Evolutionary conservation across 2,113 vertebrate genomes (phyloP).

Genomic region (Clarias batrachus): DNA sequence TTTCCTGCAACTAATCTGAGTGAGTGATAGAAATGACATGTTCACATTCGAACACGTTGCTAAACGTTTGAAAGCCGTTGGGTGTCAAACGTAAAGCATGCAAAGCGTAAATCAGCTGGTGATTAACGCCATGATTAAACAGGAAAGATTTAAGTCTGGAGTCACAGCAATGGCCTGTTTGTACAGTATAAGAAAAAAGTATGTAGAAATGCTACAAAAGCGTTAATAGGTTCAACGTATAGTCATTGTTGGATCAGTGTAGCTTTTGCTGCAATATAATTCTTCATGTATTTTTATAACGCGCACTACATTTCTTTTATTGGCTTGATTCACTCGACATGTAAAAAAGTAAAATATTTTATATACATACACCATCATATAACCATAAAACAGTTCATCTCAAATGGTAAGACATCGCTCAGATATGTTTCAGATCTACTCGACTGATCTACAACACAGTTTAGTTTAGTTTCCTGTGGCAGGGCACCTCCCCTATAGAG

Average conservation of each 20-base stretch:
- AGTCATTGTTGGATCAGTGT: too few relatives aligned
- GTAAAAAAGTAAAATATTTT: neutral
- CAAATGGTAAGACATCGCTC: neutral
- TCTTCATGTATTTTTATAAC: too few relatives aligned
- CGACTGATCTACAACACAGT: constrained; percentile 2
- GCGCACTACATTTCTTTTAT: neutral
- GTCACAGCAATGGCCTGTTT: too few relatives aligned
- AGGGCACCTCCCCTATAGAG: neutral
- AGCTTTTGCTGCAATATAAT: too few relatives aligned
- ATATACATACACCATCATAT: neutral
- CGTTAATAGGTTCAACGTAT: too few relatives aligned
- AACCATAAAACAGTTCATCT: neutral
- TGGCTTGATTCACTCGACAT: neutral
- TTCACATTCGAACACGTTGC: neutral
- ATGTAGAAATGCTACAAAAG: too few relatives aligned
- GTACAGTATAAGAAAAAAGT: too few relatives aligned
- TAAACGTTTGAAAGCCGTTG: neutral
- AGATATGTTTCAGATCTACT: neutral
- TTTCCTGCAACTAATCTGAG: neutral
- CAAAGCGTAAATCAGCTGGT: neutral
- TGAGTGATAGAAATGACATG: too few relatives aligned
- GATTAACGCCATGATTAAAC: neutral
- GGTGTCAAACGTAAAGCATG: neutral
- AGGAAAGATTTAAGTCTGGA: too few relatives aligned
- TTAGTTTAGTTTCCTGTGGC: neutral